Conservation (phyloP, 2,888 invertebrate genomes). For the Cataglyphis rosenhaueri region DNA sequence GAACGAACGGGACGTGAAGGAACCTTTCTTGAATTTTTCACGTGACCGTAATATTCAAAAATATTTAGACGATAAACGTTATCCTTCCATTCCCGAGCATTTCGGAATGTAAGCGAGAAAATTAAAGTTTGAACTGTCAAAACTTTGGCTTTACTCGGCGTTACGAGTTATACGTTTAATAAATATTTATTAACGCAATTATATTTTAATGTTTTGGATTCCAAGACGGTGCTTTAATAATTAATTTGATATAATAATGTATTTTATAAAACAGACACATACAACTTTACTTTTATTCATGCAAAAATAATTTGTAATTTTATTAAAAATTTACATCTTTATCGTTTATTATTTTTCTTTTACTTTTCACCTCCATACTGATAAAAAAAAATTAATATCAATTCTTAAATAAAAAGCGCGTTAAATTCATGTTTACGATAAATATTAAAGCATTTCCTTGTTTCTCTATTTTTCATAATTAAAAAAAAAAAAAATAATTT, state of each 20-base stretch:
- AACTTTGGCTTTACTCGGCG: neutral
- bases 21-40: neutral
- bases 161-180: neutral
- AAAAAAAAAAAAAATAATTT: neutral
- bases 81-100: slow-evolving; percentile 28
- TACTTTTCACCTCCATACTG: neutral
- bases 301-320: neutral
- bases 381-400: neutral
- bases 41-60: slow-evolving; percentile 17
- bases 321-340: neutral
- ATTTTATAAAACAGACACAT: neutral
- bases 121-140: slow-evolving; percentile 13
- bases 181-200: neutral
- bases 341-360: neutral
- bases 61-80: slow-evolving; percentile 44
- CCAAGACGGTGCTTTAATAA: too few species aligned
- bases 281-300: neutral
- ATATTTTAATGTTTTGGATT: neutral
- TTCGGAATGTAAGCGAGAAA: neutral
- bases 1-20: neutral
- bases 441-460: neutral
- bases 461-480: neutral
- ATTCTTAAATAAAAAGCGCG: neutral
- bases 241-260: neutral
- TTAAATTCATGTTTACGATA: neutral